Conservation (phyloP, 2,113 vertebrate genomes). For the Tychaedon coryphoeus region DNA sequence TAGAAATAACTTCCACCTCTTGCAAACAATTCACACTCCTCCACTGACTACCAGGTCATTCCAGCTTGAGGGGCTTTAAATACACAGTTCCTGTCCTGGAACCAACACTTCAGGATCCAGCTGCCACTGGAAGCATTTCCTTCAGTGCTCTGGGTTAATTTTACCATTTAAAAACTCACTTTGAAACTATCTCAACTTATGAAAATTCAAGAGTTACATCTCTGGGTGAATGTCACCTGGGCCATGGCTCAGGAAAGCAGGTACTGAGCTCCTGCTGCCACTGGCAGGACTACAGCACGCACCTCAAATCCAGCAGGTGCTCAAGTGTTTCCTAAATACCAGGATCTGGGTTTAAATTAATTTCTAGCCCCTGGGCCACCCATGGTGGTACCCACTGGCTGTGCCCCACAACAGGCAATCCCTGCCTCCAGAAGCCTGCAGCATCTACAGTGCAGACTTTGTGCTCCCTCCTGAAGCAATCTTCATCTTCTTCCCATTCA, state of each 20-base stretch:
- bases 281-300: background rate
- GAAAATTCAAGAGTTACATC: background rate
- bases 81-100: background rate
- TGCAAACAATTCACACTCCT: background rate
- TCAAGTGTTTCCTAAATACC: background rate
- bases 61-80: background rate
- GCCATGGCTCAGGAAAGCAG: background rate
- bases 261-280: background rate
- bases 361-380: background rate
- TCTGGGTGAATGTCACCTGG: rapidly evolving
- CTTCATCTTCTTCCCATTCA: background rate
- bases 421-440: background rate
- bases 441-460: background rate
- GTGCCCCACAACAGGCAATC: background rate
- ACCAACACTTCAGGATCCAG: background rate
- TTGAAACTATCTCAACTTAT: background rate
- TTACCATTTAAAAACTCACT: background rate
- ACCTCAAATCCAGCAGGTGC: background rate
- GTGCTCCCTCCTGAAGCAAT: background rate
- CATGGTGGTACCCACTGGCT: background rate
- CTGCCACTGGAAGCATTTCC: background rate
- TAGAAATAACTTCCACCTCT: background rate
- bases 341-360: background rate
- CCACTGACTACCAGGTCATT: background rate
- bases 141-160: background rate